Base-by-base conservation (phyloP, 2,888 invertebrate species). In the Torymus auratus region DNA sequence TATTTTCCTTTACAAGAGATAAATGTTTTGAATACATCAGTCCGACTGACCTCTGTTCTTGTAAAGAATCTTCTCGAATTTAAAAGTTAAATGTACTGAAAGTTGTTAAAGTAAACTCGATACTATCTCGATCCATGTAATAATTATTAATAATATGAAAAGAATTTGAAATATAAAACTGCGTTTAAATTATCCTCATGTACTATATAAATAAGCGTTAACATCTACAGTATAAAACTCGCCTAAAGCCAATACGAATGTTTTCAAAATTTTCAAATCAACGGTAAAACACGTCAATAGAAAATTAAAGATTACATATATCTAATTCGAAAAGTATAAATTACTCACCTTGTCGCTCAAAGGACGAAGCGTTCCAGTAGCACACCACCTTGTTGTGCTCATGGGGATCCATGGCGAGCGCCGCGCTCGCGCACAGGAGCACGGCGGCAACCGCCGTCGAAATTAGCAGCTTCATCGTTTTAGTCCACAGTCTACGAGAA, bases 331-430 rank as follows among this genome's bases (percentile, higher is more conserved):
- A 60, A 53, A 77, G 15, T 13, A 11, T 69, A 23, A 52, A 62
- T 13, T 81, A 92, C 92, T 93, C 91, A 95, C 95, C 95, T 92
- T 93, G 92, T 88, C 95, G 92, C 86, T 93, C 92, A 89, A 92
- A 93, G 84, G 95, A 94, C 88, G 93, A 94, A 90, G 94, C 94
- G 90, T 95, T 94, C 91, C 95, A 95, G 89, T 94, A 95, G 89
- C 95, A 95, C 86, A 95, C 91, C 68, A 95, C 93, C 91, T 95
- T 95, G 87, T 91, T 91, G 79, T 92, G 92, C 41, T 92, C 89
- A 50, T 89, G 86, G 7, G 91, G 89, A 50, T 91, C 91, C 80
- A 88, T 88, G n/a, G 89, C 86, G 28, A 89, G 91, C 77, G 91
- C 86, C 84, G 72, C 82, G 23, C 69, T 73, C 2, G 58, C 81